A percentile compares a stretch with the other conserved stretches of the same genome.
Evolutionary conservation across 37 sponge, comb jelly and placozoan genomes (phyloP).

Genomic region (Beroe forskalii): DNA sequence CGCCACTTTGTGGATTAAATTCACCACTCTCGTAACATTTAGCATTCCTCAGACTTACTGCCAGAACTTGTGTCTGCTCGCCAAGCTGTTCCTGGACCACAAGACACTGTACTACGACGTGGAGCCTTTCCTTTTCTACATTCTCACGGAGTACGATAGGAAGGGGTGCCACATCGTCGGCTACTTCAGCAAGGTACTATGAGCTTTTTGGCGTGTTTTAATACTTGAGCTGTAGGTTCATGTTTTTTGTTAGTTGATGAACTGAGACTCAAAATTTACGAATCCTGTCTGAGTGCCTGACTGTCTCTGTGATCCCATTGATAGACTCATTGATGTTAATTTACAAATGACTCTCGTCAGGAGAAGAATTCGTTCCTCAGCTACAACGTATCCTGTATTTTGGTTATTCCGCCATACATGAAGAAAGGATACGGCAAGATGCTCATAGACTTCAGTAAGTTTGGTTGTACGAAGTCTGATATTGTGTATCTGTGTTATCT

Average conservation of each 20-base stretch:
- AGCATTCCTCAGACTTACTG: constrained; percentile 82
- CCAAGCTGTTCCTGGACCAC: constrained; percentile 96
- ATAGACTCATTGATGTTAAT: too few relatives aligned
- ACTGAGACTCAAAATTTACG: too few relatives aligned
- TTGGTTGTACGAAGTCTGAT: too few relatives aligned
- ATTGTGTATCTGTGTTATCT: too few relatives aligned
- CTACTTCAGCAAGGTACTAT: constrained; percentile 95
- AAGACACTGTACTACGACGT: constrained; percentile 96
- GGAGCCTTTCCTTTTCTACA: constrained; percentile 95
- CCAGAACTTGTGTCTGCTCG: constrained; percentile 91
- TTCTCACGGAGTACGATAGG: constrained; percentile 75
- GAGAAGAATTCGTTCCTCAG: constrained; percentile 91
- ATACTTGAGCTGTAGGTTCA: too few relatives aligned
- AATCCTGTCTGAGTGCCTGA: too few relatives aligned
- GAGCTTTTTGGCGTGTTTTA: too few relatives aligned
- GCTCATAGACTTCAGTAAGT: constrained; percentile 96
- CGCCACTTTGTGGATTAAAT: too few relatives aligned
- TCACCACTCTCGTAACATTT: too few relatives aligned
- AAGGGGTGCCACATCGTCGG: constrained; percentile 86
- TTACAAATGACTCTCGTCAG: too few relatives aligned
- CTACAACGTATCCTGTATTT: constrained; percentile 95
- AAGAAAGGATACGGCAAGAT: constrained; percentile 87
- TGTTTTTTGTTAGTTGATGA: too few relatives aligned
- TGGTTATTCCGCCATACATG: constrained; percentile 92
- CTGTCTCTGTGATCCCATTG: too few relatives aligned